A percentile compares a stretch with the other conserved stretches of the same genome.
Evolutionary conservation across 1,140 invertebrate genomes (phyloP).

Genomic region (Rhagoletis pomonella): DNA sequence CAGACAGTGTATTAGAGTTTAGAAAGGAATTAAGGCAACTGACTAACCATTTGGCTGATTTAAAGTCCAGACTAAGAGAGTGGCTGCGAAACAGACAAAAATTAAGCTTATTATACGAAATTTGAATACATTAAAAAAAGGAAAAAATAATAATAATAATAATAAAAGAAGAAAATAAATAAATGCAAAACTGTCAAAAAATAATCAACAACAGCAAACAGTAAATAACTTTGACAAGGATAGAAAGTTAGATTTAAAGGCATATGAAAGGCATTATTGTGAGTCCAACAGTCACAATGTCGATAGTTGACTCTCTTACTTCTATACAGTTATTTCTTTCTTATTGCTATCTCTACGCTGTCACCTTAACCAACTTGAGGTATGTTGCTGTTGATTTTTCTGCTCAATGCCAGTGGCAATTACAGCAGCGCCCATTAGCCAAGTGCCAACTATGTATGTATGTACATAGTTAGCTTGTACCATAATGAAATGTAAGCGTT

Average conservation of each 20-base stretch:
- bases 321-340: too few relatives aligned
- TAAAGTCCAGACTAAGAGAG: neutral
- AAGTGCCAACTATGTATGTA: too few relatives aligned
- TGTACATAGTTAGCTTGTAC: neutral
- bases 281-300: too few relatives aligned
- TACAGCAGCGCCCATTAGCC: neutral
- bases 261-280: too few relatives aligned
- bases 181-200: neutral
- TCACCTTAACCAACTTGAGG: neutral
- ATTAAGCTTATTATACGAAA: neutral
- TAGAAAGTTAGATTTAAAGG: too few relatives aligned
- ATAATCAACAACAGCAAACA: too few relatives aligned
- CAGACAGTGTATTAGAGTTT: neutral
- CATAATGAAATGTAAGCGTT: neutral
- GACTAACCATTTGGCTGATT: neutral
- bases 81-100: neutral
- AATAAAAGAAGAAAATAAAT: neutral
- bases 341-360: too few relatives aligned
- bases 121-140: neutral
- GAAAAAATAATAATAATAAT: neutral
- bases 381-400: neutral
- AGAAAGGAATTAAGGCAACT: neutral
- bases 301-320: too few relatives aligned
- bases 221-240: too few relatives aligned
- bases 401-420: slow-evolving; percentile 4